Conservation (phyloP, 2,113 vertebrate species). For the Vireo altiloquus region DNA sequence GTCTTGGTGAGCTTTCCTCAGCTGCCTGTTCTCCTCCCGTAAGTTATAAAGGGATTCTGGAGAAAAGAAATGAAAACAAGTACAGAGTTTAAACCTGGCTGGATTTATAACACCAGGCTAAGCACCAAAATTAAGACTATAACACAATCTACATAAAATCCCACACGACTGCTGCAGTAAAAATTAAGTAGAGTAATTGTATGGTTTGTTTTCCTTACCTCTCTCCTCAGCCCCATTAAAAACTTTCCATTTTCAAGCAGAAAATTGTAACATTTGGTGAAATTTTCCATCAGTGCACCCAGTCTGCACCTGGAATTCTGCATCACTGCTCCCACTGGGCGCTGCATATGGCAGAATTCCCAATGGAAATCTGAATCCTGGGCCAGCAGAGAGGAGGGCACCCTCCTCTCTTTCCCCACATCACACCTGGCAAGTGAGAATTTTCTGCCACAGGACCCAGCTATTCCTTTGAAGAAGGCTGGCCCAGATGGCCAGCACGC, state of each 20-base stretch:
- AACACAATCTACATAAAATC: background rate
- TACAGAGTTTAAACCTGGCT: background rate
- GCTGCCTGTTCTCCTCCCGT: slow-evolving; percentile 91
- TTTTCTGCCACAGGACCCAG: background rate
- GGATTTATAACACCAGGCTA: background rate
- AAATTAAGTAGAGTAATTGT: background rate
- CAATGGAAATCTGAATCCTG: background rate
- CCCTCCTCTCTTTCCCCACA: background rate
- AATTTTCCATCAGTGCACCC: background rate
- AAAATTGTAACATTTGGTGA: background rate
- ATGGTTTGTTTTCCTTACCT: background rate
- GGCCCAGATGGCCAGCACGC: background rate
- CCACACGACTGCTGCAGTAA: background rate
- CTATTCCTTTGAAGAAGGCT: background rate
- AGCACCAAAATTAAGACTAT: background rate
- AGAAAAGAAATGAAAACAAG: background rate
- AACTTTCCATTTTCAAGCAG: background rate
- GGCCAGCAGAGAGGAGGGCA: background rate
- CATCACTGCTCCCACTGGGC: background rate
- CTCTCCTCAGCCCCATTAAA: background rate
- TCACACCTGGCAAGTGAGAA: background rate
- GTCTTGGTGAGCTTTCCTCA: slow-evolving; percentile 94
- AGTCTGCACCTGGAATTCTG: background rate
- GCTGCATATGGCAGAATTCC: background rate
- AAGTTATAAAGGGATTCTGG: slow-evolving; percentile 88